Conservation (phyloP, 2,113 vertebrate species). For the Montifringilla adamsi region DNA sequence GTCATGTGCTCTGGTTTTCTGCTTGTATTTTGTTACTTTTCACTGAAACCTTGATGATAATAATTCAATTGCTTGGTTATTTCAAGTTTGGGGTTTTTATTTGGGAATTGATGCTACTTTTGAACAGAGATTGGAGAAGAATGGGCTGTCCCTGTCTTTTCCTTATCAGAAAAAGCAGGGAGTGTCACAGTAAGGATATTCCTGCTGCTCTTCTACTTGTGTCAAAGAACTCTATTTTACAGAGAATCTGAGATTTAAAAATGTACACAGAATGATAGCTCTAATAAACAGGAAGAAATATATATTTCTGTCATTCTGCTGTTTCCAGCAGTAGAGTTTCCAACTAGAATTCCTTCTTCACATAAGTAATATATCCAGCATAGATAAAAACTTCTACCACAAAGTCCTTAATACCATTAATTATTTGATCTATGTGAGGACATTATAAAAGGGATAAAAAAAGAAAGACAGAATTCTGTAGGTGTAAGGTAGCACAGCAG, state of each 20-base stretch:
- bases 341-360: conserved; percentile 63
- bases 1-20: background rate
- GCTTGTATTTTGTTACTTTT: background rate
- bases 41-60: background rate
- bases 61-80: background rate
- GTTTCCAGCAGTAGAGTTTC: conserved; percentile 57
- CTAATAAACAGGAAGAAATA: conserved; percentile 47
- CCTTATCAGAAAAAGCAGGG: background rate
- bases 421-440: conserved; percentile 67
- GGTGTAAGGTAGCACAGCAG: conserved; percentile 63
- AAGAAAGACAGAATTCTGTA: conserved; percentile 17
- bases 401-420: conserved; percentile 62
- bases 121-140: background rate
- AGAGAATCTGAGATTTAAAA: background rate
- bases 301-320: background rate
- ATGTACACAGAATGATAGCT: background rate
- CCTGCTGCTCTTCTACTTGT: background rate
- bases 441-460: conserved; percentile 11
- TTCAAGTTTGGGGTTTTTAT: background rate
- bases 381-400: conserved; percentile 45
- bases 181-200: background rate
- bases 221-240: background rate
- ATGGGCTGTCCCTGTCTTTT: background rate
- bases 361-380: conserved; percentile 24
- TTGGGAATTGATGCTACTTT: background rate